A percentile compares a stretch with the other conserved stretches of the same genome.
These are phyloP conservation scores for Synanthedon myopaeformis DNA, from an alignment of 2,888 invertebrate species.

Conservation along the genomic window DNA sequence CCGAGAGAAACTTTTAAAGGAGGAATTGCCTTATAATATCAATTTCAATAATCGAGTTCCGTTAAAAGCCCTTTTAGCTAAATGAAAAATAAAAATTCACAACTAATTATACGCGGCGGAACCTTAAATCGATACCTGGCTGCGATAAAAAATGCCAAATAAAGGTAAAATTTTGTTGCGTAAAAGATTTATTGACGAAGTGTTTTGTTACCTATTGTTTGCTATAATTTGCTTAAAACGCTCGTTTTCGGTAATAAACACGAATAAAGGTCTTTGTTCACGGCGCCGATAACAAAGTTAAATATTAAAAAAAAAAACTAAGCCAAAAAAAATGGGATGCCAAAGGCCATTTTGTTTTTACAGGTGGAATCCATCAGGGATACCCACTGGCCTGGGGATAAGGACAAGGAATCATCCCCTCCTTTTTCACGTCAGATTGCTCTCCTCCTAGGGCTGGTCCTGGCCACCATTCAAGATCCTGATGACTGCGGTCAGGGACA, in stretches of 20 bases:
- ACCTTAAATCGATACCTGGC: not conserved
- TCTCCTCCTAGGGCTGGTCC: too few relatives aligned
- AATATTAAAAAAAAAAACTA: too few relatives aligned
- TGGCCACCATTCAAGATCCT: too few relatives aligned
- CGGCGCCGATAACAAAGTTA: not conserved
- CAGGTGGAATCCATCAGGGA: too few relatives aligned
- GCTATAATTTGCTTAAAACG: not conserved
- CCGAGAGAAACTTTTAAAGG: not conserved
- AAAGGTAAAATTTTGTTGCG: slow-evolving; percentile 3
- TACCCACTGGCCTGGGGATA: too few relatives aligned
- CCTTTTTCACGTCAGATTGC: too few relatives aligned
- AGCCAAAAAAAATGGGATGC: too few relatives aligned
- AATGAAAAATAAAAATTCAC: not conserved
- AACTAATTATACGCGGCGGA: not conserved
- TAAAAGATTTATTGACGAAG: slow-evolving; percentile 6
- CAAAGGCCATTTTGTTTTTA: too few relatives aligned
- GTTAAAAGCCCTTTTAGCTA: not conserved
- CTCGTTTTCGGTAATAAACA: not conserved
- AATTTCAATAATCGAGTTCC: not conserved
- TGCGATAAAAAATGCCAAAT: slow-evolving; percentile 2
- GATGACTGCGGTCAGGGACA: too few relatives aligned
- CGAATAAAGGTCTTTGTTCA: not conserved
- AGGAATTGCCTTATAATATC: not conserved
- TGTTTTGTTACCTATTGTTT: not conserved
- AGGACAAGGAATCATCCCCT: too few relatives aligned